Evolutionary conservation across 2,888 invertebrate species (phyloP), one percentile per base, ranked within the genome.

Genomic region (Dasypogon diadema): DNA sequence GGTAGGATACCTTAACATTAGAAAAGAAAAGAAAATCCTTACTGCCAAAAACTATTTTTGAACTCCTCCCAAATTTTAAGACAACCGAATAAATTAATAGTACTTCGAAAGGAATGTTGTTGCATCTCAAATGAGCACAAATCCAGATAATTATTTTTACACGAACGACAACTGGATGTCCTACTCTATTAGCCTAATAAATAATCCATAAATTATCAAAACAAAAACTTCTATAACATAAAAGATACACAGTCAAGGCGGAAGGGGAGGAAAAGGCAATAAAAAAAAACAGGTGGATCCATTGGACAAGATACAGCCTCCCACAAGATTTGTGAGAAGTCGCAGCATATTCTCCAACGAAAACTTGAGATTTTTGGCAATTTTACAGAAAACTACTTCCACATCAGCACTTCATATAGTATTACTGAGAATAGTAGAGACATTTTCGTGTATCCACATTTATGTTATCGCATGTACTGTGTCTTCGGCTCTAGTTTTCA

Each of bases 311-410:
- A 60, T 26, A 60, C 60, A 60, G 10, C 60, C 60, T 60, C 37
- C 60, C 60, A 60, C 37, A 60, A 60, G 42, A 42, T 12, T 42
- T 42, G 12, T 42, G 30, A 30, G 30, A 30, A 30, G 8, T 30
- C 30, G 8, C 8, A 30, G 30, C 3, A 8, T 30, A 3, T n/a
- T 42, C 42, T 42, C 42, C 16, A 26, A 24, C 5, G n/a, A 54
- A 34, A 70, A 12, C n/a, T 56, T 73, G 34, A 34, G 42, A 14
- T 6, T 34, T 22, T 54, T 74, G 74, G 74, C 46, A 46, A 58
- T 30, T 74, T 63, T 30, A 74, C 58, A 60, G 14, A 60, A 74
- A 54, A 18, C 70, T 70, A 16, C 34, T 54, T 54, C 21, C 30
- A 18, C 34, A 30, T 54, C 8, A 65, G 34, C 12, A 34, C 18